Conservation (phyloP, 2,797 vertebrate genomes). For the Dendrocincla tyrannina region DNA sequence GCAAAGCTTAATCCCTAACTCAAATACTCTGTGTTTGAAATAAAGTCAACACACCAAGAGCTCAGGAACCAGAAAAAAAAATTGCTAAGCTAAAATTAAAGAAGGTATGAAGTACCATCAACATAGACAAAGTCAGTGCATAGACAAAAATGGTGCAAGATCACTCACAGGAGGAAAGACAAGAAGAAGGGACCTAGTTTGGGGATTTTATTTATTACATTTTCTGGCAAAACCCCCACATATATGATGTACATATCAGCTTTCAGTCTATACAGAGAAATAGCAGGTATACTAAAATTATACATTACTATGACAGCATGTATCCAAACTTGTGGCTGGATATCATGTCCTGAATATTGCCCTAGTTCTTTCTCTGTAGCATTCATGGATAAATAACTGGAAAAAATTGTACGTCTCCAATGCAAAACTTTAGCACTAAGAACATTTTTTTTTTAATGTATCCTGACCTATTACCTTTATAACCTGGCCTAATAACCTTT, state of each 20-base stretch:
- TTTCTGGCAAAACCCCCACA: background rate
- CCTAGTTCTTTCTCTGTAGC: background rate
- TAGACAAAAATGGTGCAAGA: background rate
- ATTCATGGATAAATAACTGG: background rate
- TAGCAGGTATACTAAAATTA: background rate
- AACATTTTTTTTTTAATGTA: background rate
- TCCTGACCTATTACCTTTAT: background rate
- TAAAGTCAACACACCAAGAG: background rate
- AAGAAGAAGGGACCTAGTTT: background rate
- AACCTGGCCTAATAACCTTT: background rate
- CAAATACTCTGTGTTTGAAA: background rate
- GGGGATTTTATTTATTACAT: background rate
- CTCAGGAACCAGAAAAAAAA: background rate
- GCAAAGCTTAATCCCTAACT: background rate
- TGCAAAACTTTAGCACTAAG: background rate
- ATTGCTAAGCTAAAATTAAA: background rate
- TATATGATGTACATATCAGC: background rate
- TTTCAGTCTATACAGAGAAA: background rate
- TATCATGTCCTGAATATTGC: background rate
- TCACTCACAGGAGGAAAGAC: background rate
- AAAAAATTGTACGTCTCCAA: background rate
- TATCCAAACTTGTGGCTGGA: background rate
- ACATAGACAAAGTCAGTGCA: background rate
- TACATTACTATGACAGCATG: accelerated
- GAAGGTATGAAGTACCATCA: background rate